A percentile compares a stretch with the other conserved stretches of the same genome.
Conservation (phyloP, 2,888 invertebrate genomes). For the Alloscopus bannaensis region DNA sequence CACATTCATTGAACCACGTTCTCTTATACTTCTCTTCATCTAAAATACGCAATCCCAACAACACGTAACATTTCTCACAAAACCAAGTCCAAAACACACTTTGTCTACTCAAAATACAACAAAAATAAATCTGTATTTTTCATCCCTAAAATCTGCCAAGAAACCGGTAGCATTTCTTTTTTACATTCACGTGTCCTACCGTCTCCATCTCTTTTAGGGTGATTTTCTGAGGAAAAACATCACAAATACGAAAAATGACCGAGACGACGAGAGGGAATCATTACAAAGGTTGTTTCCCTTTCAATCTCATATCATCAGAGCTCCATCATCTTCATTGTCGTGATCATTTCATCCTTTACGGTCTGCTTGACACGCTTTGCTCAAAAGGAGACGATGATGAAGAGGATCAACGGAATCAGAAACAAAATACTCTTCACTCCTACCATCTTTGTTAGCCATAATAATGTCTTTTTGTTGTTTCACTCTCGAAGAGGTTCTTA, state of each 20-base stretch:
- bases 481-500: too few relatives aligned
- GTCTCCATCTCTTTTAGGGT: neutral
- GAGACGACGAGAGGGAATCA: conserved; percentile 12
- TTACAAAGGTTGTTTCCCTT: conserved; percentile 61
- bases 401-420: conserved; percentile 13
- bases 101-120: too few relatives aligned
- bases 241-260: conserved; percentile 31
- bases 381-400: conserved; percentile 28
- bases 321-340: conserved; percentile 37
- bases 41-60: too few relatives aligned
- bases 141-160: too few relatives aligned
- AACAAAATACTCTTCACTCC: too few relatives aligned
- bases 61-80: too few relatives aligned
- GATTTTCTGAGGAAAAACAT: neutral
- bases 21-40: too few relatives aligned
- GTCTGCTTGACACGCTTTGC: conserved; percentile 50
- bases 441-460: too few relatives aligned
- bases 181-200: neutral
- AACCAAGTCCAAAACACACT: too few relatives aligned
- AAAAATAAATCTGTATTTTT: too few relatives aligned
- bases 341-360: conserved; percentile 51
- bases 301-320: conserved; percentile 45
- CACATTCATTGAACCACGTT: too few relatives aligned
- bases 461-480: too few relatives aligned
- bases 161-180: neutral